Conservation (phyloP, 2,888 invertebrate genomes). For the Drosophila mimetica region DNA sequence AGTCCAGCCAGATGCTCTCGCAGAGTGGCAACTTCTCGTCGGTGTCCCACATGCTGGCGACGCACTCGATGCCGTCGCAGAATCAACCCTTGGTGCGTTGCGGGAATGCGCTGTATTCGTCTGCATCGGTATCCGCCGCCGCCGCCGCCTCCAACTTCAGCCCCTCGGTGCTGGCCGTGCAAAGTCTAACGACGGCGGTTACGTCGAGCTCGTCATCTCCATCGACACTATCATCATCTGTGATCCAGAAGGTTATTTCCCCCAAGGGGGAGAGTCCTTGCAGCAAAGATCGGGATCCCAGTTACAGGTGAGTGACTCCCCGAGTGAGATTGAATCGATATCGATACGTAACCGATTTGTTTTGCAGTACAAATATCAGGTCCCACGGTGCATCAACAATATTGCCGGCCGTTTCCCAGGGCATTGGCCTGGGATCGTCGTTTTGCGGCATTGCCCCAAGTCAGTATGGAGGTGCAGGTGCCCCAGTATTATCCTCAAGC, state of each 20-base stretch:
- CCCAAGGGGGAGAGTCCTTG: constrained; percentile 91
- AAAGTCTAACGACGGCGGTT: constrained; percentile 55
- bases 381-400: constrained; percentile 28
- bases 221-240: constrained; percentile 81
- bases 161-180: constrained; percentile 53
- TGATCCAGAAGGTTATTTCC: constrained; percentile 88
- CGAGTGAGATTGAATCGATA: no score
- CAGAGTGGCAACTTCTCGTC: constrained; percentile 69
- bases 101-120: constrained; percentile 80
- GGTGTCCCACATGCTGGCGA: constrained; percentile 51
- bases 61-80: constrained; percentile 72
- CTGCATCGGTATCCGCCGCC: constrained; percentile 78
- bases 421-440: constrained; percentile 43
- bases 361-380: constrained; percentile 47
- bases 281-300: constrained; percentile 91
- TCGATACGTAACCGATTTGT: neutral
- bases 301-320: constrained; percentile 88
- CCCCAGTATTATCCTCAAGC: constrained; percentile 46
- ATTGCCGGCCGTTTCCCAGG: constrained; percentile 38
- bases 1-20: constrained; percentile 63
- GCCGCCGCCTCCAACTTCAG: constrained; percentile 40
- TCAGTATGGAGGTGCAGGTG: constrained; percentile 36
- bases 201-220: constrained; percentile 50
- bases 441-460: constrained; percentile 46
- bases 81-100: constrained; percentile 82